These are phyloP conservation scores for Cybosia mesomella DNA, from an alignment of 2,888 invertebrate species.

Conservation along the genomic window DNA sequence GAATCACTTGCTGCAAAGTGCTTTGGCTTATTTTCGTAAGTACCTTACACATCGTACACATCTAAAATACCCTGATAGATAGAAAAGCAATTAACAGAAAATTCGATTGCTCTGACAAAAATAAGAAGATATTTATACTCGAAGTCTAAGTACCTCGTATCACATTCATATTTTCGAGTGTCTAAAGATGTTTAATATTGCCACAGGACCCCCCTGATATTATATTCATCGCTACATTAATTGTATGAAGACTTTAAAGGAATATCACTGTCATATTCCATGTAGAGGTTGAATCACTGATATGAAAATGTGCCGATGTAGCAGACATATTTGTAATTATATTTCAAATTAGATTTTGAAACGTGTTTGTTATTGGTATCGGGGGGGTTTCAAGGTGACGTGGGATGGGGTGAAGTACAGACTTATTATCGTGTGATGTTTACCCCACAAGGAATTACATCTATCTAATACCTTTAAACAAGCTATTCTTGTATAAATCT, in stretches of 20 bases:
- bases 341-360: slow-evolving; percentile 13
- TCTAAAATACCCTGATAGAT: not conserved
- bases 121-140: no score
- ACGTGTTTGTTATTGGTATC: slow-evolving; percentile 4
- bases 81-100: no score
- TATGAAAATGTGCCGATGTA: slow-evolving; percentile 14
- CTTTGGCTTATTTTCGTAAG: no score
- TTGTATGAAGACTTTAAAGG: not conserved
- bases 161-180: not conserved
- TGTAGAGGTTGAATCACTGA: not conserved
- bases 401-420: not conserved
- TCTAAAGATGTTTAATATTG: not conserved
- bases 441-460: not conserved
- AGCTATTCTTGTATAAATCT: no score
- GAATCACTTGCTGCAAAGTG: not conserved
- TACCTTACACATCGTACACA: not conserved
- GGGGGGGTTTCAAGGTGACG: not conserved
- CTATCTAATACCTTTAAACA: no score
- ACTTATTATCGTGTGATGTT: not conserved
- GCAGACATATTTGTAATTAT: slow-evolving; percentile 19
- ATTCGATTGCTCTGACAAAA: no score
- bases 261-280: not conserved
- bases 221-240: slow-evolving; percentile 1
- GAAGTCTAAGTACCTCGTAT: not conserved
- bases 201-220: not conserved